Evolutionary conservation across 2,113 vertebrate species (phyloP).

Genomic region (Petromus typicus): DNA sequence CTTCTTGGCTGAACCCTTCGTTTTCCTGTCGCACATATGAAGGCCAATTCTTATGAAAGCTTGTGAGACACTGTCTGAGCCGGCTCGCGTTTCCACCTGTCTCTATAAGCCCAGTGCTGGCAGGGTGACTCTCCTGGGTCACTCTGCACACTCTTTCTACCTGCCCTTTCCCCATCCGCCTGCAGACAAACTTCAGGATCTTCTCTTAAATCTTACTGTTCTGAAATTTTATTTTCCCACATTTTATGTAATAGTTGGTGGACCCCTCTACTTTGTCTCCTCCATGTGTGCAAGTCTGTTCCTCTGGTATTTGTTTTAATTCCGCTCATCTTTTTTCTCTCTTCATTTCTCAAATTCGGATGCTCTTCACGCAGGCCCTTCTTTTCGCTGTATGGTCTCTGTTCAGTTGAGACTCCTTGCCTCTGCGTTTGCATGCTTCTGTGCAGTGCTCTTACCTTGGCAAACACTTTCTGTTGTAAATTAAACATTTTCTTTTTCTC

Average conservation of each 20-base stretch:
- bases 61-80: too few species aligned
- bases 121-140: background rate
- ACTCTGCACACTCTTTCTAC: background rate
- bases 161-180: fast-evolving
- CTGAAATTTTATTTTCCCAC: constrained; percentile 20
- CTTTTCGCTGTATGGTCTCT: background rate
- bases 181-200: background rate
- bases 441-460: background rate
- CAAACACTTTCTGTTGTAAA: background rate
- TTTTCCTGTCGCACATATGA: background rate
- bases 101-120: background rate
- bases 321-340: background rate
- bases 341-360: background rate
- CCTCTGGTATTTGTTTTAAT: background rate
- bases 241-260: background rate
- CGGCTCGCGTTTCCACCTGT: too few species aligned
- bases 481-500: background rate
- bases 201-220: constrained; percentile 5
- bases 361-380: background rate
- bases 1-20: background rate
- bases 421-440: background rate
- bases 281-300: background rate
- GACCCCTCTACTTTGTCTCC: background rate
- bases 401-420: constrained; percentile 18
- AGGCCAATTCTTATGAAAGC: background rate